Conservation (phyloP, 2,113 vertebrate genomes). For the Alethe castanea region DNA sequence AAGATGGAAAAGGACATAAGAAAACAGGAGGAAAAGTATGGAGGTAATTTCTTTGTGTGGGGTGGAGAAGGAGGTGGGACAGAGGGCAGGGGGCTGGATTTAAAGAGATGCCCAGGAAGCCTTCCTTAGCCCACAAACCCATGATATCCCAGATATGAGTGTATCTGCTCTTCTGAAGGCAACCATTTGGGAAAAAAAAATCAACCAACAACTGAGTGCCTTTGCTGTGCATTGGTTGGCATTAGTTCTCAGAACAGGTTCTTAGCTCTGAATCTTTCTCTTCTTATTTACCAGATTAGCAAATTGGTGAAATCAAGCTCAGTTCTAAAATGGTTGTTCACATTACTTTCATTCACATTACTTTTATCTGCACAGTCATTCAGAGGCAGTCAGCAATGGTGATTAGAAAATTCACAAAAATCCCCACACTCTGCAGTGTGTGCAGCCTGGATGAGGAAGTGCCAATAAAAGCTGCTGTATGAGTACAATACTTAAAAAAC, state of each 20-base stretch:
- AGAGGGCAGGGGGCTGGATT: neutral
- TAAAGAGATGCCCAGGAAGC: neutral
- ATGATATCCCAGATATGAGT: fast-evolving
- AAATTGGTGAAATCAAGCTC: neutral
- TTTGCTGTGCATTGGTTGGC: neutral
- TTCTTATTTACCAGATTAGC: neutral
- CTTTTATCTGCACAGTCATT: neutral
- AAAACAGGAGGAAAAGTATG: neutral
- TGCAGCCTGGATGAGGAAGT: neutral
- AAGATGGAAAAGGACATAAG: neutral
- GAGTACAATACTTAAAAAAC: neutral
- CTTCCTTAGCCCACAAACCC: neutral
- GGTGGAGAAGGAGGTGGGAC: neutral
- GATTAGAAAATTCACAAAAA: neutral
- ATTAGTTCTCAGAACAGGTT: neutral
- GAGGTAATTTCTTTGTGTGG: neutral
- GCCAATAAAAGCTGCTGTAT: neutral
- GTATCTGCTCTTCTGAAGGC: neutral
- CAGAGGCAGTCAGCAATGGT: neutral
- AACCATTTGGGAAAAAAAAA: neutral
- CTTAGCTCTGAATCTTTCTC: neutral
- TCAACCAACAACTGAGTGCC: neutral
- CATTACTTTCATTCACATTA: neutral
- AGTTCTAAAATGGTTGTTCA: neutral
- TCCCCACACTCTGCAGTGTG: neutral